Evolutionary conservation across 2,113 vertebrate species (phyloP).

Genomic region (Sisor rabdophorus): DNA sequence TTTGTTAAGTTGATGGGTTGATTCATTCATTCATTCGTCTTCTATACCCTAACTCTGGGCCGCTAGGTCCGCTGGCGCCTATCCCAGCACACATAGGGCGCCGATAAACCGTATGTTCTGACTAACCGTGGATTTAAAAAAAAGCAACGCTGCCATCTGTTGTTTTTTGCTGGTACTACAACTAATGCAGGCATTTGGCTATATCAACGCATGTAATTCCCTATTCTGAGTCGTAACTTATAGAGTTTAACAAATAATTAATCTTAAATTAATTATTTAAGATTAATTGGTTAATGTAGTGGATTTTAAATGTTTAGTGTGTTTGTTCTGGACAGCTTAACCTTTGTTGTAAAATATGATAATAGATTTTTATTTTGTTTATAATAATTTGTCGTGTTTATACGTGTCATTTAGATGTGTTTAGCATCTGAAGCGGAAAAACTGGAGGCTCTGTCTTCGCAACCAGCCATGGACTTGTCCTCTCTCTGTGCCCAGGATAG

Average conservation of each 20-base stretch:
- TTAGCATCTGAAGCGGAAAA: slow-evolving; percentile 91
- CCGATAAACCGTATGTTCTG: no score
- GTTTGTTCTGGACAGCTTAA: background rate
- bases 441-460: slow-evolving; percentile 68
- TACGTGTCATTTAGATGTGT: slow-evolving; percentile 79
- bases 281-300: no score
- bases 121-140: no score
- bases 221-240: background rate
- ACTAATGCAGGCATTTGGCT: background rate
- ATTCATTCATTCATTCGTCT: no score
- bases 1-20: no score
- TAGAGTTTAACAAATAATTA: background rate
- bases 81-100: no score
- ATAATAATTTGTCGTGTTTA: background rate
- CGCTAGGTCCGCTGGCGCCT: no score
- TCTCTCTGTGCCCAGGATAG: slow-evolving; percentile 57
- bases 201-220: background rate
- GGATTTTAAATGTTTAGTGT: background rate
- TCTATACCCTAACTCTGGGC: no score
- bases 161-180: background rate
- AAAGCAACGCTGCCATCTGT: slow-evolving; percentile 26
- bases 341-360: background rate
- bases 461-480: slow-evolving; percentile 56
- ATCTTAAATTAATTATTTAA: no score
- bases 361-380: background rate